Base-by-base conservation (phyloP, 1,140 invertebrate genomes). In the Hesperophylax magnus region DNA sequence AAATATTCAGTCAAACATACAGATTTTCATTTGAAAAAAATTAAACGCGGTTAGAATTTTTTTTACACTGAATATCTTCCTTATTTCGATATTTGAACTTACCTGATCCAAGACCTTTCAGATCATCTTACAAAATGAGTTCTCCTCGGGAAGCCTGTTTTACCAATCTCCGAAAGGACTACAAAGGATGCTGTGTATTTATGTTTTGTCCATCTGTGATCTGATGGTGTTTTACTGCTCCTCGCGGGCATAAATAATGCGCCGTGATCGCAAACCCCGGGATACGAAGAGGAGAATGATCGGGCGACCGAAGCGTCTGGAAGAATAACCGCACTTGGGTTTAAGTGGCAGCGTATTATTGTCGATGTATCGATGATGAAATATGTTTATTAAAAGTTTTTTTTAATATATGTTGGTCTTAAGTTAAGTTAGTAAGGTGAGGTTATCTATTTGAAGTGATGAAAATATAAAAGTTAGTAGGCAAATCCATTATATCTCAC, bases 191-290 rank as follows among this genome's bases (percentile, higher is more conserved):
- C 34, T 39, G 63, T 63, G 72, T 80, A 80, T 80, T 80, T 80
- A 63, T 75, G 69, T 80, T 76, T 63, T 39, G 79, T 61, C 53
- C 79, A 80, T 74, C 79, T 34, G 71, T 80, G 79, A 80, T 75
- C 74, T 78, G 74, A 78, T 81, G 74, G 80, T 81, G 75, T 69
- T 81, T 81, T 81, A 81, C 72, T 75, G 80, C 74, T 39, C 63
- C 61, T 52, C 75, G 47, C 52, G 72, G 81, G 77, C 53, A 71
- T 82, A 78, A 82, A 82, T 82, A 82, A 82, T 82, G 81, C 71
- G 3, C 71, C 77, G 80, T 74, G 81, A 77, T 79, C 79, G 53
- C 81, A 69, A 69, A 69, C 65, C 65, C n/a, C 65, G 65, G 65
- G 65, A 39, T 69, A 69, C 65, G 34, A 69, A 9, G 65, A 39